Percentiles rank a stretch among this genome's conserved stretches.
These are phyloP conservation scores for Hydriomena furcata DNA, from an alignment of 2,888 invertebrate species.

Conservation along the genomic window DNA sequence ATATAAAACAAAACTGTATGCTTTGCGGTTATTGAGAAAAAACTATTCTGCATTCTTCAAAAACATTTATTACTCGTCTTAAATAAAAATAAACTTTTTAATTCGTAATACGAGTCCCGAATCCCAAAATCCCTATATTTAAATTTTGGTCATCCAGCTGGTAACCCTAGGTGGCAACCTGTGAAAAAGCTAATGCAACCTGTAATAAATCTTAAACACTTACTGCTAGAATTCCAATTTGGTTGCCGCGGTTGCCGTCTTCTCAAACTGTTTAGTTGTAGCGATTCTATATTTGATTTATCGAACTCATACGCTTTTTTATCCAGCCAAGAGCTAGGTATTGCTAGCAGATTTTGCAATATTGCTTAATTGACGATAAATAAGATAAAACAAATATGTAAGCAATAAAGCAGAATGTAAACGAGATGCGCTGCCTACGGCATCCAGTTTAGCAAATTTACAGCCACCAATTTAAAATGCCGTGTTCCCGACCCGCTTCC, in stretches of 20 bases:
- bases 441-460: constrained; percentile 48
- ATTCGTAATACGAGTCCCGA: no score
- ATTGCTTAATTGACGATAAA: constrained; percentile 5
- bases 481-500: constrained; percentile 30
- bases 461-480: constrained; percentile 44
- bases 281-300: no score
- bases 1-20: no score
- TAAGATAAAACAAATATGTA: constrained; percentile 28
- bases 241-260: constrained; percentile 25
- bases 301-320: no score
- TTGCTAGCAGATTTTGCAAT: no score
- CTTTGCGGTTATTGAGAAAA: no score
- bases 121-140: no score
- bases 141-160: no score
- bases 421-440: constrained; percentile 38
- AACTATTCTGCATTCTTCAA: no score
- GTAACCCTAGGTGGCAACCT: constrained; percentile 18
- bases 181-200: constrained; percentile 28
- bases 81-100: no score
- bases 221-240: constrained; percentile 19
- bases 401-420: constrained; percentile 32
- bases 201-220: constrained; percentile 35
- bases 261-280: constrained; percentile 39
- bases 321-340: no score
- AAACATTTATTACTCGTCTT: no score